phyloP scores from a whole-genome alignment of 2,888 invertebrate genomes.

The Drymonia ruficornis region DNA sequence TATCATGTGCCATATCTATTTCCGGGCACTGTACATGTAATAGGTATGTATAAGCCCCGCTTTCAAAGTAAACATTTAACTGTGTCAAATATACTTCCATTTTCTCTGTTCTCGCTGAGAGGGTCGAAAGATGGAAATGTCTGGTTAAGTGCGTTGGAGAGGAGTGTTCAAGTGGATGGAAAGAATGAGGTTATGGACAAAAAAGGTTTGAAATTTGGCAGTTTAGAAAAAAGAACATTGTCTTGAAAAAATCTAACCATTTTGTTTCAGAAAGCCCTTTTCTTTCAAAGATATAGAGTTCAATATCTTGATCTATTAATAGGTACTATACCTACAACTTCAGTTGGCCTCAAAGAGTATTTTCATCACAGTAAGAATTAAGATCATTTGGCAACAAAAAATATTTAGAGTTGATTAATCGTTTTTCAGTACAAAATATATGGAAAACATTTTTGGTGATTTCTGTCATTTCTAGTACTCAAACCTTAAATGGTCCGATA shows the following conservation, averaged over 20 bases:
- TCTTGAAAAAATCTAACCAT: neutral
- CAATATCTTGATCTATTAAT: too few species aligned
- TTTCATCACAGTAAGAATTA: too few species aligned
- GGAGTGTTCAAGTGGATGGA: slow-evolving; percentile 7
- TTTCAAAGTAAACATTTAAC: slow-evolving; percentile 45
- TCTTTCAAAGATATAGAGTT: too few species aligned
- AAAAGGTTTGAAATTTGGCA: neutral
- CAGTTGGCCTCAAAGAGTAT: too few species aligned
- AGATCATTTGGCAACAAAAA: too few species aligned
- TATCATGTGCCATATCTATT: neutral
- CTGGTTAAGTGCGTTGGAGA: slow-evolving; percentile 4
- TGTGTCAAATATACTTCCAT: slow-evolving; percentile 42
- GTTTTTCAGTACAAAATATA: too few species aligned
- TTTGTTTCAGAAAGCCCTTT: too few species aligned
- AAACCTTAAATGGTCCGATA: too few species aligned
- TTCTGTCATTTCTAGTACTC: too few species aligned
- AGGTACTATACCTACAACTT: too few species aligned
- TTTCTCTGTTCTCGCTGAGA: slow-evolving; percentile 32
- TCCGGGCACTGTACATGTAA: slow-evolving; percentile 9
- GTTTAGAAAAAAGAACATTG: neutral
- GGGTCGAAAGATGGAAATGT: slow-evolving; percentile 10
- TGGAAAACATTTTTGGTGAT: too few species aligned
- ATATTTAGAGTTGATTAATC: too few species aligned
- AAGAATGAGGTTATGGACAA: neutral
- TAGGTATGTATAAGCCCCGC: slow-evolving; percentile 24